These are phyloP conservation scores for Prunella strophiata DNA, from an alignment of 2,797 vertebrate species.

Conservation along the genomic window DNA sequence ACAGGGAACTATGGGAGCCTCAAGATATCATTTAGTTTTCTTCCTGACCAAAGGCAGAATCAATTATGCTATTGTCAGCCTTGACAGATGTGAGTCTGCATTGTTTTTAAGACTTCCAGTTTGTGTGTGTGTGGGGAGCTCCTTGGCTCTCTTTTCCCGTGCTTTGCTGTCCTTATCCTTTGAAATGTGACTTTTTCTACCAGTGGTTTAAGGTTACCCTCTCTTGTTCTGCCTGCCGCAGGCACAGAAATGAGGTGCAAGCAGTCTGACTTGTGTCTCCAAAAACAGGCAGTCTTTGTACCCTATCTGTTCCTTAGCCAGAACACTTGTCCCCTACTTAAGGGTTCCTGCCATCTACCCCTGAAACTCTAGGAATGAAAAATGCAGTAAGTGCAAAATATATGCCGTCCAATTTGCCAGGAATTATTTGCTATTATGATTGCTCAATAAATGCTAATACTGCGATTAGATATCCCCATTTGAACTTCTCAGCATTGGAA, in stretches of 20 bases:
- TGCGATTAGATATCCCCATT: background rate
- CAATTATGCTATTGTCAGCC: background rate
- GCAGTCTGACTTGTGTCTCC: fast-evolving
- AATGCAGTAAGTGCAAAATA: background rate
- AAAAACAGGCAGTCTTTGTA: background rate
- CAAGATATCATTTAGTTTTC: background rate
- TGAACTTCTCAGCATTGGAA: background rate
- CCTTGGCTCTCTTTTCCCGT: background rate
- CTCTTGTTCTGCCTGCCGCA: background rate
- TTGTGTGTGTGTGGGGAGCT: fast-evolving
- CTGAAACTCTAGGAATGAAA: background rate
- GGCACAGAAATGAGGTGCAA: background rate
- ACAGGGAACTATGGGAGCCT: background rate
- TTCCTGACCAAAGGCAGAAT: background rate
- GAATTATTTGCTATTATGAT: background rate
- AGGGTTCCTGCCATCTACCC: background rate
- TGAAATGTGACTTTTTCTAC: background rate
- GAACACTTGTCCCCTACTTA: background rate
- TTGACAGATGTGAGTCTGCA: background rate
- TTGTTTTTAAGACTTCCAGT: background rate
- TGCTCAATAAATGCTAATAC: background rate
- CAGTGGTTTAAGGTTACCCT: background rate
- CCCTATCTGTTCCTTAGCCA: background rate
- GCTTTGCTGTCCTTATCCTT: background rate
- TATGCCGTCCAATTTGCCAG: background rate